Evolutionary conservation across 2,797 vertebrate species (phyloP).

Genomic region (Gallinago nigripennis): DNA sequence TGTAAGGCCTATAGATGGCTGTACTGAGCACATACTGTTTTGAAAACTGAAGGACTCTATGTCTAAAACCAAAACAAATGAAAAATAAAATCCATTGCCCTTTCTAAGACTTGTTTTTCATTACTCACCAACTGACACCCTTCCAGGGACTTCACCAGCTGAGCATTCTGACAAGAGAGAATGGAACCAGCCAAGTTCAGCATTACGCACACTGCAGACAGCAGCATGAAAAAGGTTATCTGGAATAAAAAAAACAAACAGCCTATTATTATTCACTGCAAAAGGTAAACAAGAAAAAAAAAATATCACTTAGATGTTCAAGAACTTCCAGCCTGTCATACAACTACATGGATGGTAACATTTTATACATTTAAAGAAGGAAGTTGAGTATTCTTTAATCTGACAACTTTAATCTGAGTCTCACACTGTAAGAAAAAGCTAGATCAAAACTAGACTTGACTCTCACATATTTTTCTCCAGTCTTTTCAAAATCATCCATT

Average conservation of each 20-base stretch:
- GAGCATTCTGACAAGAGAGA: constrained; percentile 97
- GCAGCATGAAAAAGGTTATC: constrained; percentile 99
- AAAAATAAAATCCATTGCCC: neutral
- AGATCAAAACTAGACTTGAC: neutral
- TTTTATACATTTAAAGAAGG: neutral
- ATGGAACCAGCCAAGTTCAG: constrained; percentile 97
- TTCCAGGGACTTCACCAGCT: constrained; percentile 94
- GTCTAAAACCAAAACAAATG: neutral
- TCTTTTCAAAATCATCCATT: neutral
- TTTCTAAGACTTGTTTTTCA: neutral
- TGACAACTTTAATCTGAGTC: neutral
- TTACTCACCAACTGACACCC: constrained; percentile 95
- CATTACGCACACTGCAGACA: constrained; percentile 98
- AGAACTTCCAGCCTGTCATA: neutral
- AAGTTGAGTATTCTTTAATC: neutral
- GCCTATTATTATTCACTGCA: neutral
- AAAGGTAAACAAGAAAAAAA: neutral
- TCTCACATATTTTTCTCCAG: neutral
- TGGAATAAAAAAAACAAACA: constrained; percentile 67
- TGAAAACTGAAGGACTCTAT: neutral
- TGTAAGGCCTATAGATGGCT: neutral
- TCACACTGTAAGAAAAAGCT: neutral
- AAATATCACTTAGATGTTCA: neutral
- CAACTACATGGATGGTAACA: neutral
- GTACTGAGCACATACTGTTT: neutral